phyloP scores from a whole-genome alignment of 2,797 vertebrate genomes.

The Manis javanica region DNA sequence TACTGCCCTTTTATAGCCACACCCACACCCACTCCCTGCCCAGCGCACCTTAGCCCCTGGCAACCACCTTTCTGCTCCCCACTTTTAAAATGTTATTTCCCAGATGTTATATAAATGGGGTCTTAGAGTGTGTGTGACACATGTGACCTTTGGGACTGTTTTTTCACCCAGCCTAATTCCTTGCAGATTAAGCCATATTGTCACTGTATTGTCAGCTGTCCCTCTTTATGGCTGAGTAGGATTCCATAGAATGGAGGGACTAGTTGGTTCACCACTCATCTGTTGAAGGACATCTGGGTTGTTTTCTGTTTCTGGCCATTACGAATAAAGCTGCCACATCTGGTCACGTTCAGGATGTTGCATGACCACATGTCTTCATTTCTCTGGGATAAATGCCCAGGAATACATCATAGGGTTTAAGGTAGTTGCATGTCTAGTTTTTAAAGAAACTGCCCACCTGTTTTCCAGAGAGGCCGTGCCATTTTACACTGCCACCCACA shows the following conservation, averaged over 20 bases:
- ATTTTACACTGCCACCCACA: not conserved
- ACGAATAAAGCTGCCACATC: accelerated
- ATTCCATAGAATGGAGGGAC: accelerated
- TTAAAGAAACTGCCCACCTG: not conserved
- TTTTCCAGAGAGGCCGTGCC: not conserved
- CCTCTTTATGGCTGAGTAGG: not conserved
- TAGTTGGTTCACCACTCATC: too few species aligned
- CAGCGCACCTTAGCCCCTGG: not conserved
- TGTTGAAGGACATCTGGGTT: not conserved
- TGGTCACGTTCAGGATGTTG: not conserved
- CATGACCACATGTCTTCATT: not conserved
- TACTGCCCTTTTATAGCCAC: accelerated
- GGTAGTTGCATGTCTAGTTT: not conserved
- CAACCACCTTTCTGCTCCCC: not conserved
- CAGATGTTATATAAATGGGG: too few species aligned
- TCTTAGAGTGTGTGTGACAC: not conserved
- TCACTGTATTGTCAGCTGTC: too few species aligned
- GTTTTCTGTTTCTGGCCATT: accelerated
- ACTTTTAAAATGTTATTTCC: not conserved
- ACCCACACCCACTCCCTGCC: not conserved
- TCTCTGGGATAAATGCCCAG: not conserved
- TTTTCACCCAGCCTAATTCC: not conserved
- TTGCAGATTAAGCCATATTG: not conserved
- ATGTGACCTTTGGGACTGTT: not conserved
- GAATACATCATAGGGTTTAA: not conserved